A percentile compares a stretch with the other conserved stretches of the same genome.
These are phyloP conservation scores for Drosophila jambulina DNA, from an alignment of 1,140 invertebrate genomes.

Conservation along the genomic window DNA sequence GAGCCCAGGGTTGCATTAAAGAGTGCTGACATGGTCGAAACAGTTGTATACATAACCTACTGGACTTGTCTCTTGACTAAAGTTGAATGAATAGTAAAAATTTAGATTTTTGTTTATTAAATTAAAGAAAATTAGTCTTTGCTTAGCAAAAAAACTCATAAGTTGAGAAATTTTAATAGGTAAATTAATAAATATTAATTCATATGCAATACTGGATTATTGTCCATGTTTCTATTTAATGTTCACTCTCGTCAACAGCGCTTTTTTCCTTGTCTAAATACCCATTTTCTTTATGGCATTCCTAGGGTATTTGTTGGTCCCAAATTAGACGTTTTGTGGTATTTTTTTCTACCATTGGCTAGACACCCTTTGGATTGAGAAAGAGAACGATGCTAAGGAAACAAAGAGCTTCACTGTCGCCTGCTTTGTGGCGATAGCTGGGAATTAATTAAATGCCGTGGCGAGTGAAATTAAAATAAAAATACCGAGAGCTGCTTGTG, in stretches of 20 bases:
- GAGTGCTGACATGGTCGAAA: too few relatives aligned
- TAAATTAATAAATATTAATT: too few relatives aligned
- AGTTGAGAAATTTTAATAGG: too few relatives aligned
- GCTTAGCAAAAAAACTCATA: too few relatives aligned
- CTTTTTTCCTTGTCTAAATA: too few relatives aligned
- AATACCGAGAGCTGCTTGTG: conserved; percentile 33
- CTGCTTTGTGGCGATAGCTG: conserved; percentile 66
- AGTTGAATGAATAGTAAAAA: not conserved
- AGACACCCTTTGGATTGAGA: conserved; percentile 56
- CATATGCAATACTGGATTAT: too few relatives aligned
- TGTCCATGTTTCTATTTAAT: too few relatives aligned
- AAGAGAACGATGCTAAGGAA: conserved; percentile 7
- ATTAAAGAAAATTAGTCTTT: too few relatives aligned
- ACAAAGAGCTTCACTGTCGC: conserved; percentile 53
- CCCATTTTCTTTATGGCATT: not conserved
- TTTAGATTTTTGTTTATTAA: not conserved
- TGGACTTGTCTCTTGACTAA: too few relatives aligned
- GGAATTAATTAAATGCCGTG: conserved; percentile 72
- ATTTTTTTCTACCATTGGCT: conserved; percentile 54
- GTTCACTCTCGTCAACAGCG: not conserved
- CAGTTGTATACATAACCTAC: too few relatives aligned
- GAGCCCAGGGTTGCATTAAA: too few relatives aligned
- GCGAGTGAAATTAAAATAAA: conserved; percentile 68
- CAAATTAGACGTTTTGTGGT: conserved; percentile 5
- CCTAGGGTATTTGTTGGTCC: conserved; percentile 1